Evolutionary conservation across 2,113 vertebrate genomes (phyloP), one percentile per base, ranked within the genome.

Genomic region (Nestor notabilis): DNA sequence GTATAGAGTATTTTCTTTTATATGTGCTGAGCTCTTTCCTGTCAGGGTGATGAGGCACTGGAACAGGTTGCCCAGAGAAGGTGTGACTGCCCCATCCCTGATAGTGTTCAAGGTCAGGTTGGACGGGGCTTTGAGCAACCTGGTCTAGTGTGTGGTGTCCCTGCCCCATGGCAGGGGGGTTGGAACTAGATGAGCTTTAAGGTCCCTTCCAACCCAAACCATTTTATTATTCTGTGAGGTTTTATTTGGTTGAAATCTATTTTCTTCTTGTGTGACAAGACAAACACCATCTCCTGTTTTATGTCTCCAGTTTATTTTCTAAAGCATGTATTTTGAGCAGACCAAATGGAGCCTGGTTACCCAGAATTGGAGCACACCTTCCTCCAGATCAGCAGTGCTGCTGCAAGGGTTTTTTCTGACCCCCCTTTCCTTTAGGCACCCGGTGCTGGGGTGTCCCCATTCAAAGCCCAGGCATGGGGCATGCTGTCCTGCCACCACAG

Each of bases 361-460:
- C 33, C 35, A 76, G n/a, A 87, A 49, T 7, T 0, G 0, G 60
- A 78, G 23, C 10, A 0, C n/a, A 11, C 23, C 37, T 66, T 70
- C 27, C 11, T 66, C 49, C 27, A 12, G 58, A 46, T 69, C 44
- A 77, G 58, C 35, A 50, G 39, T 2, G 3, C 31, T 64, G 33
- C 17, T 18, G 27, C n/a, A 29, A 33, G 44, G 11, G 29, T n/a
- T 75, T 91, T 91, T 85, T 33, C 39, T 52, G 10, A 39, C 33
- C 41, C 53, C 8, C 12, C 4, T 29, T 47, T 35, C 11, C 47
- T 56, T n/a, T 56, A 41, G 18, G 13, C 17, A 21, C 3, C 4
- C 0, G 0, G 18, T 79, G 61, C 43, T 9, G 5, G 28, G n/a
- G 11, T 65, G 23, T 9, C 35, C 6, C 3, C 46, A 13, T 43